Conservation (phyloP, 2,888 invertebrate species). For the Alviniconcha strummeri region DNA sequence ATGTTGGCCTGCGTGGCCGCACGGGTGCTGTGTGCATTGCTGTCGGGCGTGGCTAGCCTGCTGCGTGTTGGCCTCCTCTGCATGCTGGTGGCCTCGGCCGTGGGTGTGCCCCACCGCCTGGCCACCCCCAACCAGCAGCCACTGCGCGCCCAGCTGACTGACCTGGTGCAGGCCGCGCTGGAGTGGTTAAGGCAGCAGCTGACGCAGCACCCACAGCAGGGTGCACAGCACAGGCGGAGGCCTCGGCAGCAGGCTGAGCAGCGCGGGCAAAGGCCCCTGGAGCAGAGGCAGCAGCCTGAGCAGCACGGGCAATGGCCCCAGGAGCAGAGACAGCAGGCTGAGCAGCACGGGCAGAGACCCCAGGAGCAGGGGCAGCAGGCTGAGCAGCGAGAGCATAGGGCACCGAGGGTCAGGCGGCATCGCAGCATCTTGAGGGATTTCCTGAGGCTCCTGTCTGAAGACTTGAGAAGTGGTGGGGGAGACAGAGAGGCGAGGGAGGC, state of each 20-base stretch:
- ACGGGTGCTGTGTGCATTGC: neutral
- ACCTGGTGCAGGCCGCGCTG: neutral
- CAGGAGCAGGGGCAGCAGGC: neutral
- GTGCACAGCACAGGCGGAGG: neutral
- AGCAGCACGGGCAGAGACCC: neutral
- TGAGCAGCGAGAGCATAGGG: too few relatives aligned
- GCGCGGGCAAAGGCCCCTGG: neutral
- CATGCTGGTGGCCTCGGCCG: neutral
- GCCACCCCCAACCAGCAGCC: neutral
- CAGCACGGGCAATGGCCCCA: neutral
- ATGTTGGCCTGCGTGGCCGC: constrained; percentile 5
- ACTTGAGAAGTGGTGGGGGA: neutral
- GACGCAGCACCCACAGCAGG: neutral
- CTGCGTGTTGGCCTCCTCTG: neutral
- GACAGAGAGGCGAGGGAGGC: neutral
- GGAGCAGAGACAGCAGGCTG: neutral
- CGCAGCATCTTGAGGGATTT: constrained; percentile 4
- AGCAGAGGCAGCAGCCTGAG: neutral
- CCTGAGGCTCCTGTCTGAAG: neutral
- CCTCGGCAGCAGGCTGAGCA: too few relatives aligned
- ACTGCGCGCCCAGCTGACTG: neutral
- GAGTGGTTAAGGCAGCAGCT: constrained; percentile 3
- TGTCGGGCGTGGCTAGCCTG: constrained; percentile 1
- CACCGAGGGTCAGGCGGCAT: too few relatives aligned
- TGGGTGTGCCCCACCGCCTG: neutral